phyloP scores from a whole-genome alignment of 2,113 vertebrate genomes.

The Ceratotherium simum region DNA sequence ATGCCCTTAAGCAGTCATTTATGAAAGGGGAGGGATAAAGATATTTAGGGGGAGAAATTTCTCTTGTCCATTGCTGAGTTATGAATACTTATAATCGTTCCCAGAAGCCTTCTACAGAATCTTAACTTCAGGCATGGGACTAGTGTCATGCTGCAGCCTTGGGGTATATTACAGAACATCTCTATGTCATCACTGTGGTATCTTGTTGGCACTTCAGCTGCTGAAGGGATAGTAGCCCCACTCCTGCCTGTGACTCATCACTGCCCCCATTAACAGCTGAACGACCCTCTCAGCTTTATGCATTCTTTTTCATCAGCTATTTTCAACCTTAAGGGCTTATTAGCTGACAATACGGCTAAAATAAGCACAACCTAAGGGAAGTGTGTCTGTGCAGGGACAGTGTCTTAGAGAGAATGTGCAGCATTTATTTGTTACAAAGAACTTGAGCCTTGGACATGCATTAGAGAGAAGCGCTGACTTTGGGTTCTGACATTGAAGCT shows the following conservation, averaged over 20 bases:
- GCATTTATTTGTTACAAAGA: not conserved
- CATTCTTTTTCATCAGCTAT: conserved; percentile 7
- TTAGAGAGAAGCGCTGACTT: not conserved
- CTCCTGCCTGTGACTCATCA: not conserved
- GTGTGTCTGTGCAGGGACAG: too few relatives aligned
- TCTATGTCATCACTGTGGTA: not conserved
- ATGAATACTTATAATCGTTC: not conserved
- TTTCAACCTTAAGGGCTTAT: not conserved
- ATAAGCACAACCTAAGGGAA: not conserved
- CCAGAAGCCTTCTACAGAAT: not conserved
- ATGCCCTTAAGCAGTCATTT: not conserved
- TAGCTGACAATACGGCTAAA: not conserved
- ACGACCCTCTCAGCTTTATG: not conserved
- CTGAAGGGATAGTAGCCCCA: not conserved
- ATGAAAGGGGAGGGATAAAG: not conserved
- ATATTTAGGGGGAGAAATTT: not conserved
- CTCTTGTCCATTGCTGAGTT: not conserved
- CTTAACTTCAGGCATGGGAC: not conserved
- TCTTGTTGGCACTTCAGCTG: not conserved
- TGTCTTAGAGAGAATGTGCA: not conserved
- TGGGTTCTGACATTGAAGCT: not conserved
- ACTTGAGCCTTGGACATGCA: not conserved
- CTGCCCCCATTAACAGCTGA: not conserved
- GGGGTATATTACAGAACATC: not conserved
- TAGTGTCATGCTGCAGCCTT: not conserved